Percentiles rank a stretch among this genome's conserved stretches.
These are phyloP conservation scores for Haliclystus octoradiatus DNA, from an alignment of 30 jellyfish, hydroid and myxozoan species.

Conservation along the genomic window DNA sequence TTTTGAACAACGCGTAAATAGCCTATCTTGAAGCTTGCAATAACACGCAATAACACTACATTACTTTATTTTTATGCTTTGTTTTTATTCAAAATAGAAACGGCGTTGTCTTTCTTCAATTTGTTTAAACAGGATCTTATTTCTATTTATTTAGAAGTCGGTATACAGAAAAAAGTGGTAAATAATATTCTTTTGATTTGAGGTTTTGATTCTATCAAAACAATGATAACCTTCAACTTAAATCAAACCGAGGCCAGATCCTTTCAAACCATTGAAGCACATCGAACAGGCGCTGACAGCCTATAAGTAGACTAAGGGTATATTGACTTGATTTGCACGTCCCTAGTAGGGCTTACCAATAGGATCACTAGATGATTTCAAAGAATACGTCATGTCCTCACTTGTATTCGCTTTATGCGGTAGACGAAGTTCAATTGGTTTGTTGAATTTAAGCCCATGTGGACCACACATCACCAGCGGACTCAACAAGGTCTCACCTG, in stretches of 20 bases:
- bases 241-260: neutral
- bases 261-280: neutral
- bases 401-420: conserved; percentile 91
- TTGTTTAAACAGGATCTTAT: too few relatives aligned
- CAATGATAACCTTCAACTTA: neutral
- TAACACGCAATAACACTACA: too few relatives aligned
- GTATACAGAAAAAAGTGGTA: too few relatives aligned
- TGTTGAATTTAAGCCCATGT: conserved; percentile 83
- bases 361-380: conserved; percentile 79
- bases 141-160: too few relatives aligned
- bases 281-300: neutral
- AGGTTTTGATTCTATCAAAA: too few relatives aligned
- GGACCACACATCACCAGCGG: conserved; percentile 98
- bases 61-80: too few relatives aligned
- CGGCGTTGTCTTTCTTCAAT: too few relatives aligned
- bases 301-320: neutral
- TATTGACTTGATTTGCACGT: neutral
- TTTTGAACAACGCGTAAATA: too few relatives aligned
- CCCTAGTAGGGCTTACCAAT: conserved; percentile 33
- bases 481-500: conserved; percentile 86
- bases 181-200: too few relatives aligned
- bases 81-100: too few relatives aligned
- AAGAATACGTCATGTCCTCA: conserved; percentile 86
- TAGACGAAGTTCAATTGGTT: conserved; percentile 83
- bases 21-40: too few relatives aligned